Percentiles rank a stretch among this genome's conserved stretches.
Conservation (phyloP, 2,888 invertebrate species). For the Zelleria hepariella region DNA sequence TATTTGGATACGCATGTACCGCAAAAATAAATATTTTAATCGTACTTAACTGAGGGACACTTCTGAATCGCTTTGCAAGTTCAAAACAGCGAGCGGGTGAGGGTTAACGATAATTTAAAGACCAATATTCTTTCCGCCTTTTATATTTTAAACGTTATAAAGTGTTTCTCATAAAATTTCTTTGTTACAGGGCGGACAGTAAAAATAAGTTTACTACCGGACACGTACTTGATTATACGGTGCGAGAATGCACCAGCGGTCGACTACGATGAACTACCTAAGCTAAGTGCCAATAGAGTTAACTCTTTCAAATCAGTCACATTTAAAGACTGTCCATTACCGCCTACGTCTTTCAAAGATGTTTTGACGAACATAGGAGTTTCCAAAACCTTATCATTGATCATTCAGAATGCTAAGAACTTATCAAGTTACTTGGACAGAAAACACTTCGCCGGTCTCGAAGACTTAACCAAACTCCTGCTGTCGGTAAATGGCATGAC, state of each 20-base stretch:
- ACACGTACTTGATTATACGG: conserved; percentile 55
- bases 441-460: conserved; percentile 71
- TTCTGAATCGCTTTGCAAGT: neutral
- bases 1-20: too few species aligned
- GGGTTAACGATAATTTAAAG: neutral
- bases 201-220: conserved; percentile 55
- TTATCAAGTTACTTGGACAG: conserved; percentile 69
- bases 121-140: neutral
- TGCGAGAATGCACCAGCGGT: conserved; percentile 52
- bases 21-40: too few species aligned
- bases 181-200: conserved; percentile 52
- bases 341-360: conserved; percentile 60
- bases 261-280: conserved; percentile 59
- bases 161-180: conserved; percentile 3
- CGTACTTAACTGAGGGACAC: neutral
- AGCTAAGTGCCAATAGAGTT: conserved; percentile 47
- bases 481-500: conserved; percentile 75
- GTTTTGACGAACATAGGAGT: conserved; percentile 60
- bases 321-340: conserved; percentile 69
- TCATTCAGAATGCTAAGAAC: conserved; percentile 68
- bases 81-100: conserved; percentile 13
- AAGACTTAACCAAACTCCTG: conserved; percentile 65
- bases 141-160: neutral
- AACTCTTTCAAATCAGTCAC: conserved; percentile 58
- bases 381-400: conserved; percentile 62